These are phyloP conservation scores for Pogonophryne albipinna DNA, from an alignment of 2,797 vertebrate species.

Conservation along the genomic window DNA sequence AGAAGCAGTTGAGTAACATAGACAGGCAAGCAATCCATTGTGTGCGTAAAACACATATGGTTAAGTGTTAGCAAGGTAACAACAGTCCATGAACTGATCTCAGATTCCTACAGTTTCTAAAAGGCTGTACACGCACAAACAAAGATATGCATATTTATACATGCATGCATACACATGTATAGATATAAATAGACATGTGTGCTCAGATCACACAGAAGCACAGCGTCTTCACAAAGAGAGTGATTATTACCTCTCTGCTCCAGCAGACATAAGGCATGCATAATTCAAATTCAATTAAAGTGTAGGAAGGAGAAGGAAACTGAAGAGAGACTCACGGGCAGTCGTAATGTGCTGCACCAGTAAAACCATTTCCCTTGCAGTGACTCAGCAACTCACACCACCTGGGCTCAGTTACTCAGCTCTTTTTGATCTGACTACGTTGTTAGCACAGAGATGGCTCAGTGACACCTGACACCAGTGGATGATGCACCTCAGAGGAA, in stretches of 20 bases:
- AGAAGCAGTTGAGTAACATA: slow-evolving; percentile 20
- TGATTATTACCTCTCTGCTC: slow-evolving; percentile 28
- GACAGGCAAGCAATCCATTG: slow-evolving; percentile 8
- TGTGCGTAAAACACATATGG: slow-evolving; percentile 21
- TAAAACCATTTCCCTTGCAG: slow-evolving; percentile 37
- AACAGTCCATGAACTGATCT: slow-evolving; percentile 39
- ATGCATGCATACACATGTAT: neutral
- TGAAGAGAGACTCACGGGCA: slow-evolving; percentile 17
- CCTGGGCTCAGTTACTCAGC: slow-evolving; percentile 34
- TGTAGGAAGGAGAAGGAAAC: slow-evolving; percentile 31
- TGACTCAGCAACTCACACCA: slow-evolving; percentile 35
- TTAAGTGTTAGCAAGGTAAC: slow-evolving; percentile 39
- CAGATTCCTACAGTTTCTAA: slow-evolving; percentile 41
- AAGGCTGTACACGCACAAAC: neutral
- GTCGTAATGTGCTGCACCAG: slow-evolving; percentile 19
- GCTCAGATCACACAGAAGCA: neutral
- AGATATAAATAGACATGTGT: neutral
- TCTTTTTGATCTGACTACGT: slow-evolving; percentile 3
- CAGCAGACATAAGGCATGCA: slow-evolving; percentile 45
- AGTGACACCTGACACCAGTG: slow-evolving; percentile 29
- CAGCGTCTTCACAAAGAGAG: neutral
- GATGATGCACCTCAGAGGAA: slow-evolving; percentile 3
- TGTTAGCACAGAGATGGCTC: slow-evolving; percentile 18
- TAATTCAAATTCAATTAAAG: slow-evolving; percentile 71
- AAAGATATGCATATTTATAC: neutral